A percentile compares a stretch with the other conserved stretches of the same genome.
Evolutionary conservation across 2,888 invertebrate genomes (phyloP).

Genomic region (Tigriopus californicus): DNA sequence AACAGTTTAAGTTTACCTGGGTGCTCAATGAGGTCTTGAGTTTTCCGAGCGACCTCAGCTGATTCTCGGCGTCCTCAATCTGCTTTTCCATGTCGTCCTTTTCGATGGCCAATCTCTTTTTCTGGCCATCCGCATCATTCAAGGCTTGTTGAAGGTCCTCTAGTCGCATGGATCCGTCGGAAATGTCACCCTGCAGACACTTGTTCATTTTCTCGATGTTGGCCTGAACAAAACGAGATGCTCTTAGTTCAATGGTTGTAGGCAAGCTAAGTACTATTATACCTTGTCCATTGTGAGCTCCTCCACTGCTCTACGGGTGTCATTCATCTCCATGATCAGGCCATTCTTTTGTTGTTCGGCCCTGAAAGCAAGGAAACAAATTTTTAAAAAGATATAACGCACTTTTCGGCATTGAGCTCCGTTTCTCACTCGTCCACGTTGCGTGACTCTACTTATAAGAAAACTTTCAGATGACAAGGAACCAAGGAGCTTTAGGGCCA

Average conservation of each 20-base stretch:
- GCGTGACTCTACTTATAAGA: too few relatives aligned
- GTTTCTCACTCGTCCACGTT: too few relatives aligned
- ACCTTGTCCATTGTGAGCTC: conserved; percentile 92
- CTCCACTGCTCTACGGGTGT: conserved; percentile 88
- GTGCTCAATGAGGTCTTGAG: conserved; percentile 41
- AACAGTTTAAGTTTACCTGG: conserved; percentile 39
- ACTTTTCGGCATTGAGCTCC: neutral
- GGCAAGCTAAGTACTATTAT: too few relatives aligned
- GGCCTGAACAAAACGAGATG: conserved; percentile 18
- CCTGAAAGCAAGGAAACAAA: neutral
- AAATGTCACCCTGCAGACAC: conserved; percentile 33
- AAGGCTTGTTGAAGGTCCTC: conserved; percentile 93
- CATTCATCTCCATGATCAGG: conserved; percentile 94
- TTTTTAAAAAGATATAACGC: neutral
- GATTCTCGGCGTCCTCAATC: conserved; percentile 92
- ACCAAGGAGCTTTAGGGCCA: too few relatives aligned
- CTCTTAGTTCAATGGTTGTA: neutral
- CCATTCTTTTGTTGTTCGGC: conserved; percentile 94
- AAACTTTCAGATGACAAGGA: too few relatives aligned
- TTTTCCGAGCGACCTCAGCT: conserved; percentile 26
- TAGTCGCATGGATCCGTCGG: conserved; percentile 84
- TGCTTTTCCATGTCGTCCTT: conserved; percentile 79
- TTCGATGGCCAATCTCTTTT: conserved; percentile 93
- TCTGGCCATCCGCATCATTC: conserved; percentile 88
- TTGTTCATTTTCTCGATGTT: conserved; percentile 21